Evolutionary conservation across 2,113 vertebrate species (phyloP).

Genomic region (Notarius lentiginosus): DNA sequence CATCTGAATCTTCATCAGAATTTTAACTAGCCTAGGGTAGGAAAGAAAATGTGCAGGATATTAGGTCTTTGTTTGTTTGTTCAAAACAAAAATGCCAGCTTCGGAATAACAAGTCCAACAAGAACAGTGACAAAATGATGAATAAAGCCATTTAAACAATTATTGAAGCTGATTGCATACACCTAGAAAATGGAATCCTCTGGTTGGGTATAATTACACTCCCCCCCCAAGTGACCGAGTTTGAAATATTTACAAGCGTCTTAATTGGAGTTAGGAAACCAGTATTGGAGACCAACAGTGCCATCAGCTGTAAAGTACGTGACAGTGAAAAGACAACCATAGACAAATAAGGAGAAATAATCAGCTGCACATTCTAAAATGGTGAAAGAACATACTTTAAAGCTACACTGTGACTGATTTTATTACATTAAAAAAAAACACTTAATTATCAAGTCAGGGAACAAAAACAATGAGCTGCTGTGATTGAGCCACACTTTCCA

Average conservation of each 20-base stretch:
- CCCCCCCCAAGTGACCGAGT: not conserved
- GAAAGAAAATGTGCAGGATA: not conserved
- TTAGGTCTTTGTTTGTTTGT: not conserved
- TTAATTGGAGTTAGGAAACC: conserved; percentile 2
- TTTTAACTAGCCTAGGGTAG: not conserved
- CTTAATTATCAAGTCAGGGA: not conserved
- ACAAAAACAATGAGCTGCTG: not conserved
- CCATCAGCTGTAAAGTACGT: conserved; percentile 53
- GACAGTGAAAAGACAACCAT: not conserved
- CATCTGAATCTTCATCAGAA: not conserved
- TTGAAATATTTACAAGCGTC: not conserved
- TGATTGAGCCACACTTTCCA: not conserved
- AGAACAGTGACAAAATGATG: not conserved
- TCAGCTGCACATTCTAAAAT: not conserved
- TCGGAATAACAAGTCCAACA: not conserved
- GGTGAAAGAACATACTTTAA: not conserved
- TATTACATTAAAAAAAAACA: not conserved
- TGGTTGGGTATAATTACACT: not conserved
- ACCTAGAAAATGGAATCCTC: not conserved
- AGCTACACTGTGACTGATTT: not conserved
- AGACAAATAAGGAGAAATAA: not conserved
- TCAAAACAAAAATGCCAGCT: not conserved
- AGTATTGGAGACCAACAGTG: conserved; percentile 44
- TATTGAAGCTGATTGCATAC: not conserved
- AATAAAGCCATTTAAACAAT: not conserved